A percentile compares a stretch with the other conserved stretches of the same genome.
Conservation (phyloP, 2,113 vertebrate species). For the Nannospalax galili region DNA sequence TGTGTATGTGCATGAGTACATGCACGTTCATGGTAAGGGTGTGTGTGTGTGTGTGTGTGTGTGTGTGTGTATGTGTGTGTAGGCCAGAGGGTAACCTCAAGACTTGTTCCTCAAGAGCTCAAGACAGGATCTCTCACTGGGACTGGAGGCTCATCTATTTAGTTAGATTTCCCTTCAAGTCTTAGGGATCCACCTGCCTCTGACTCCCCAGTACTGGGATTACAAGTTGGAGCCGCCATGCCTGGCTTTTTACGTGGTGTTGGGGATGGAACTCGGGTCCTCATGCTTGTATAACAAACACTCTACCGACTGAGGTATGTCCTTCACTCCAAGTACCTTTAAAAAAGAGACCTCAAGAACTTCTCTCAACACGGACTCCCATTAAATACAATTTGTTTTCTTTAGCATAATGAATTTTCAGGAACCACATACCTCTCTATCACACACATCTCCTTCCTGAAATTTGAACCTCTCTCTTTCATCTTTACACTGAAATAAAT, state of each 20-base stretch:
- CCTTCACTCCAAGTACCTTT: not conserved
- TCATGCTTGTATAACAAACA: too few relatives aligned
- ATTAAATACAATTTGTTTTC: not conserved
- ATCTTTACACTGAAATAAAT: slow-evolving; percentile 21
- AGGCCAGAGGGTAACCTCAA: not conserved
- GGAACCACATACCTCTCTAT: not conserved
- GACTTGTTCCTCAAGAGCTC: not conserved
- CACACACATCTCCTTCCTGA: not conserved
- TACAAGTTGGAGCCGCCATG: too few relatives aligned
- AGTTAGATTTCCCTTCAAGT: too few relatives aligned
- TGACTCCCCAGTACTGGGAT: too few relatives aligned
- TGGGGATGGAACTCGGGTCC: too few relatives aligned
- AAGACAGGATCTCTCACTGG: not conserved
- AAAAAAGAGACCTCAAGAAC: slow-evolving; percentile 14
- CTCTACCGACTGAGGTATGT: too few relatives aligned
- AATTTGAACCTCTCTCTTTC: not conserved
- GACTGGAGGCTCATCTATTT: too few relatives aligned
- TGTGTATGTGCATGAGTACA: too few relatives aligned
- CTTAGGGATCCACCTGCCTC: too few relatives aligned
- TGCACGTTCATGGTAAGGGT: not conserved
- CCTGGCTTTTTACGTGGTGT: too few relatives aligned
- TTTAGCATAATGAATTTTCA: not conserved
- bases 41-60: not conserved
- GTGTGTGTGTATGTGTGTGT: not conserved
- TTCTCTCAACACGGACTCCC: not conserved